phyloP scores from a whole-genome alignment of 2,888 invertebrate genomes.

The Andrena fulva region DNA sequence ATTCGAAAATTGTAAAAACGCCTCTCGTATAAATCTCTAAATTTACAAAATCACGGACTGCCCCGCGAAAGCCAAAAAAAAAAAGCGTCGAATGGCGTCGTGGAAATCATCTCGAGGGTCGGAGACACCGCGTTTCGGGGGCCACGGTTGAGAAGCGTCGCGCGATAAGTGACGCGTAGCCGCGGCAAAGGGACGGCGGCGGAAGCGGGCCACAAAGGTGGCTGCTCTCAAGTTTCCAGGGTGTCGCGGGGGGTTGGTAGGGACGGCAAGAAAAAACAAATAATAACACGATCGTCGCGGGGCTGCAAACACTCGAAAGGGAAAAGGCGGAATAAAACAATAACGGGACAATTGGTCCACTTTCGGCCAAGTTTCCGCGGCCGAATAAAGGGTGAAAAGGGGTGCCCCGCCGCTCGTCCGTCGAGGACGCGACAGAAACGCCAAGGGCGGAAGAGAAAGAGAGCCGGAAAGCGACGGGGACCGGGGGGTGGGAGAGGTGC shows the following conservation, averaged over 20 bases:
- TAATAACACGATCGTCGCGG: constrained; percentile 49
- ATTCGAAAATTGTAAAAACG: no score
- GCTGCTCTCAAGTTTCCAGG: constrained; percentile 16
- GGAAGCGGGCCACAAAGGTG: constrained; percentile 7
- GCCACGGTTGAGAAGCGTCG: no score
- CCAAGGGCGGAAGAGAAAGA: constrained; percentile 39
- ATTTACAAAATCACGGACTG: no score
- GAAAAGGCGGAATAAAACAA: constrained; percentile 55
- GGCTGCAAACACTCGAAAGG: constrained; percentile 49
- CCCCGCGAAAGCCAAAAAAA: no score
- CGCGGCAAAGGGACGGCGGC: constrained; percentile 11
- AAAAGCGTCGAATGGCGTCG: no score
- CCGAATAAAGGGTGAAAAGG: constrained; percentile 41
- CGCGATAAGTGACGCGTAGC: no score
- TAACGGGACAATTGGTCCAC: constrained; percentile 61
- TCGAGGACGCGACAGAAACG: constrained; percentile 13
- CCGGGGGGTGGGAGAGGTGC: background rate
- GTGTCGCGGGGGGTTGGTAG: no score
- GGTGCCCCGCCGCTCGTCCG: constrained; percentile 22
- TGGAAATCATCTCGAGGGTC: no score
- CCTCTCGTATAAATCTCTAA: no score
- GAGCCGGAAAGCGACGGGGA: constrained; percentile 37
- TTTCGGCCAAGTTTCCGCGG: constrained; percentile 51
- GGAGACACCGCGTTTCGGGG: no score
- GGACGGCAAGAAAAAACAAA: constrained; percentile 17